Base-by-base conservation (phyloP, 2,888 invertebrate genomes). In the Strigamia maritima region DNA sequence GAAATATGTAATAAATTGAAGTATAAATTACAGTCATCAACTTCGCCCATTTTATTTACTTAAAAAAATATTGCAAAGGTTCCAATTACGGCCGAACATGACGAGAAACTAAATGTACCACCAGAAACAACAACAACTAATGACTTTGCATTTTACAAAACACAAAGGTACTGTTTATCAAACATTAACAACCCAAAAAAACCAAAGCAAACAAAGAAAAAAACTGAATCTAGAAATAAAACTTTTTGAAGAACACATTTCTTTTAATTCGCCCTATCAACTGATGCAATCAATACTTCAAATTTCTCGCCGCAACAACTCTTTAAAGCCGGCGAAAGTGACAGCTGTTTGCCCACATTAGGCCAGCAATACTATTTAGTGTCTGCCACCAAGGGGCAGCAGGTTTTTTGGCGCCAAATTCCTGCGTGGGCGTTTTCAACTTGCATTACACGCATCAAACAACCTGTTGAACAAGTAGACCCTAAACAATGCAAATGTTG, bases 361-460 rank as follows among this genome's bases (percentile, higher is more conserved):
- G 28, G 14, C 70, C 70, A 70, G 19, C n/a, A 19, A 54, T 54
- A 54, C 26, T 49, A 49, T 70, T 70, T n/a, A 70, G 28, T 14
- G 70, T 70, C 70, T 24, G 70, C 26, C 70, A 28, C 6, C 70
- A 28, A 70, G 70, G 70, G 70, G 70, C 70, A 26, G 26, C 28
- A 70, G 70, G 70, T 10, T 70, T 70, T 70, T 70, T 70, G 70
- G 70, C 70, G 70, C 70, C 70, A 70, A 70, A 60, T n/a, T 24
- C n/a, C 14, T 26, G 70, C 28, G 70, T 70, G 70, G 70, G 70
- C 70, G 70, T 26, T 16, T 70, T 28, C 70, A 70, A 12, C n/a
- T 49, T 70, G 54, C 54, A 54, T 54, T 35, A 35, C 35, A 35
- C 35, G 35, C 35, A 35, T 35, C 35, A 16, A 28, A 70, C 70